Base-by-base conservation (phyloP, 2,888 invertebrate genomes). In the Argyra leucocephala region DNA sequence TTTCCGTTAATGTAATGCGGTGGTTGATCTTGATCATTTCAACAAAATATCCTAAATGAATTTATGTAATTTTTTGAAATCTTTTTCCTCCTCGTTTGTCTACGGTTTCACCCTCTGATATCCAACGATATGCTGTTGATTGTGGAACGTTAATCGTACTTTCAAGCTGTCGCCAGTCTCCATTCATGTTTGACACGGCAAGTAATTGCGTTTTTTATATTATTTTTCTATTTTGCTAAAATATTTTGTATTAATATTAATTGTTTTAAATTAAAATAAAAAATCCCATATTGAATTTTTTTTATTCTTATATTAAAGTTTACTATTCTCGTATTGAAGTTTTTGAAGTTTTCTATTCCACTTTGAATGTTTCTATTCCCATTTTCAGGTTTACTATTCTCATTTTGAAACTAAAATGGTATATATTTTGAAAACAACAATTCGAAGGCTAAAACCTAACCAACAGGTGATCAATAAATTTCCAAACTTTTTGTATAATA, bases 101-200 rank as follows among this genome's bases (percentile, higher is more conserved):
- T 62, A 37, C n/a, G 62, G 37, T 62, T 62, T 62, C 37, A 21
- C 37, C 36, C 62, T 62, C 62, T 62, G 36, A 7, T 37, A 36
- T 62, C 62, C 36, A 62, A 62, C 62, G 21, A 37, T 37, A 62
- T 62, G 62, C 37, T 62, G 62, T 62, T 62, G 62, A 31, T 62
- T 36, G 37, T 62, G 37, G 62, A 62, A 62, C 62, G 62, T 62
- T 62, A 62, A 62, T 31, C 18, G 31, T 21, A 62, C 36, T n/a
- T 26, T 10, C 2, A 36, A 62, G 36, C 21, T 62, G 62, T 21
- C n/a, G 21, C 21, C 21, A 36, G 36, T 62, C 21, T 62, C 22
- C 22, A 58, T 58, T 61, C n/a, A n/a, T n/a, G n/a, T n/a, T n/a
- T n/a, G n/a, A n/a, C n/a, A n/a, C n/a, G n/a, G n/a, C n/a, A n/a